Base-by-base conservation (phyloP, 2,888 invertebrate genomes). In the Trisateles emortualis region DNA sequence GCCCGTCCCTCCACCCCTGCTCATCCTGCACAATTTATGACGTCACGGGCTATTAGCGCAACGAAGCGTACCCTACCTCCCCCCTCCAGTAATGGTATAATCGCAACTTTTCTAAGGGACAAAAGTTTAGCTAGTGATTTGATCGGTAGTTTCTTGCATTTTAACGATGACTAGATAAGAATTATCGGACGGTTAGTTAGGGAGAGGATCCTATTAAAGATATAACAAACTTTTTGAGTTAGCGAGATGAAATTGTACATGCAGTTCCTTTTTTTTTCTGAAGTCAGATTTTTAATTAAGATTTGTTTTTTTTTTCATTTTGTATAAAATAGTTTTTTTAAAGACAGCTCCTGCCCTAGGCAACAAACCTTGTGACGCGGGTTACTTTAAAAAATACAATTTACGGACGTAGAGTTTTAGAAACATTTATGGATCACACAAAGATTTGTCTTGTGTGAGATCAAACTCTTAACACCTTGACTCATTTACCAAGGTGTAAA, bases 11-110 rank as follows among this genome's bases (percentile, higher is more conserved):
- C 48, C 46, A 46, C 54, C 56, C 59, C 45, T 50, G 47, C 47
- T 57, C 56, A 53, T 68, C 46, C 52, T 55, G 57, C 51, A 68
- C 76, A 80, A 83, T 85, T 84, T 84, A 85, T 84, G 76, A 79
- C 86, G 83, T 81, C 81, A 83, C 68, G 81, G 75, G 60, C 77
- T 77, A 83, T 85, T 83, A 85, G 77, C 59, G 74, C 72, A 74
- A 68, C 68, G 74, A 62, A 66, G 75, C 72, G 68, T 62, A 64
- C 60, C 62, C 52, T 51, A 43, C 35, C 39, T 33, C 13, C 13
- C 36, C 36, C 24, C 36, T 2, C 16, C 14, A 10, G 5, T 26
- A 35, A 32, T 22, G 32, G 22, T 19, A 30, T 11, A 19, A 29
- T 13, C 14, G 17, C 29, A 24, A 33, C 33, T 33, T 17, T 55